A percentile compares a stretch with the other conserved stretches of the same genome.
These are phyloP conservation scores for Frankliniella intonsa DNA, from an alignment of 2,888 invertebrate species.

Conservation along the genomic window DNA sequence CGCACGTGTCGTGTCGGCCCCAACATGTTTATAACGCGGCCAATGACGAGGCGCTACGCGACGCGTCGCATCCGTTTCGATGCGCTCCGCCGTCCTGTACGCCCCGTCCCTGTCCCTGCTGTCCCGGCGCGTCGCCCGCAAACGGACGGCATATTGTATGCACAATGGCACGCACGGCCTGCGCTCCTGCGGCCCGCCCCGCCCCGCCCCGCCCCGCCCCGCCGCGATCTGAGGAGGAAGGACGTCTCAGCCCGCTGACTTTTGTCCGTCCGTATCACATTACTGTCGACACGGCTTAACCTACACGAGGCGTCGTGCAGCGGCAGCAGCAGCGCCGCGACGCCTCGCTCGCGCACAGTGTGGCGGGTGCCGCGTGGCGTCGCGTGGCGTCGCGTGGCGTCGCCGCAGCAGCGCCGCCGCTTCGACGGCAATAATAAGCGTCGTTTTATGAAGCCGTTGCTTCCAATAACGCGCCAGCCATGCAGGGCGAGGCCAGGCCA, in stretches of 20 bases:
- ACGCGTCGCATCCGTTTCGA: neutral
- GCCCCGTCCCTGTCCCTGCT: too few species aligned
- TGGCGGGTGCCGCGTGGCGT: too few species aligned
- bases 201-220: neutral
- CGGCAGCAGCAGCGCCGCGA: too few species aligned
- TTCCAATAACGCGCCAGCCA: too few species aligned
- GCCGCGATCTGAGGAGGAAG: neutral
- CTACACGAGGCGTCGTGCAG: neutral
- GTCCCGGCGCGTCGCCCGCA: neutral
- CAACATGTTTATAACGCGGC: neutral
- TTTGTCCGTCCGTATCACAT: neutral
- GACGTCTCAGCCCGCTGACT: constrained; percentile 7
- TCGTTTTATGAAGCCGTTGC: neutral
- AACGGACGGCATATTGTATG: constrained; percentile 19
- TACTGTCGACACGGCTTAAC: neutral
- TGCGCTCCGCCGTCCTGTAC: neutral
- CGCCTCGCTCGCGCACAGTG: too few species aligned
- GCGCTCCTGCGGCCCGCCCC: neutral
- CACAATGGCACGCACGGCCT: neutral
- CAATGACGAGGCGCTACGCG: neutral
- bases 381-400: too few species aligned
- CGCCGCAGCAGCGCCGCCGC: neutral
- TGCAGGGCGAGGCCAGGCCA: too few species aligned
- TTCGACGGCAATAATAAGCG: neutral
- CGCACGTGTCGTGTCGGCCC: neutral